phyloP scores from a whole-genome alignment of 1,140 invertebrate species.

The Musca vetustissima region DNA sequence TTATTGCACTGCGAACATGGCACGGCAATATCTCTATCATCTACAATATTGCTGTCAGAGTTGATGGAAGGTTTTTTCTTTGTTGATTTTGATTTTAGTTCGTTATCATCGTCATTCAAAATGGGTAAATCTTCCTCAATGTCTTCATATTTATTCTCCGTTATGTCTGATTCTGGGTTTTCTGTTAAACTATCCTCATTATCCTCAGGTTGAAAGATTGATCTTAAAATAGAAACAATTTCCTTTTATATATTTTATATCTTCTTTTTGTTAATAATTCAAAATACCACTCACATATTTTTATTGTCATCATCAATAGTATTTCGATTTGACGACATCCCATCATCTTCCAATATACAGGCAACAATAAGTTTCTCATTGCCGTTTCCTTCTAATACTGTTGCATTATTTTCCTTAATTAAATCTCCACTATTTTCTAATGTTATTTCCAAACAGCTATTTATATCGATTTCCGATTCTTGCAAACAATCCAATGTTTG shows the following conservation, averaged over 20 bases:
- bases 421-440: neutral
- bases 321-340: no score
- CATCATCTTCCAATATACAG: no score
- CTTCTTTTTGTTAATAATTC: no score
- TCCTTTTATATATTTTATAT: no score
- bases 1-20: conserved; percentile 9
- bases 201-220: neutral
- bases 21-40: neutral
- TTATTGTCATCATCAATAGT: no score
- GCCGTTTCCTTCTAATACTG: neutral
- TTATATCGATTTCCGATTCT: neutral
- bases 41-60: no score
- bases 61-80: no score
- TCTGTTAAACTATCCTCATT: neutral
- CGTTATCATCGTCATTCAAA: neutral
- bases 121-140: neutral
- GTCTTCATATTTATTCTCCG: neutral
- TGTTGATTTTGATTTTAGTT: neutral
- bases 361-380: no score
- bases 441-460: neutral
- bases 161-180: no score
- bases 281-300: no score
- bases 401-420: neutral
- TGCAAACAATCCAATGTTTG: neutral
- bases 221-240: no score